Evolutionary conservation across 1,140 invertebrate genomes (phyloP).

Genomic region (Neodiprion lecontei): DNA sequence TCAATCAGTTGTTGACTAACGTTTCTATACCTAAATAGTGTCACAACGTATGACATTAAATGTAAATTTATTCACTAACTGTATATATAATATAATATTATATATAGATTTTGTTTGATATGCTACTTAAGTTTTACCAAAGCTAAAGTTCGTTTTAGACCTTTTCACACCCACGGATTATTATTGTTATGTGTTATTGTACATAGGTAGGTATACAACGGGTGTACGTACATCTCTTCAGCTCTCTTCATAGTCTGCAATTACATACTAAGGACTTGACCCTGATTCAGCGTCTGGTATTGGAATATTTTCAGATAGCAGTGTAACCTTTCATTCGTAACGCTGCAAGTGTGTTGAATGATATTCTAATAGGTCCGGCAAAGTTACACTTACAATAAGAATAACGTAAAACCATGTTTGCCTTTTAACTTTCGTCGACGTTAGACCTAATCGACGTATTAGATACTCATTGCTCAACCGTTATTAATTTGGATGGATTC

Average conservation of each 20-base stretch:
- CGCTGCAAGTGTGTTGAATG: too few relatives aligned
- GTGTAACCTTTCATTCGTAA: too few relatives aligned
- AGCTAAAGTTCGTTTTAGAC: constrained; percentile 4
- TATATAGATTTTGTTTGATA: constrained; percentile 32
- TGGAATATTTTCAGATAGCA: too few relatives aligned
- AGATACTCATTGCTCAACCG: too few relatives aligned
- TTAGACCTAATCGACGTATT: too few relatives aligned
- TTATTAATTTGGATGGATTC: too few relatives aligned
- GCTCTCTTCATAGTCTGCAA: constrained; percentile 10
- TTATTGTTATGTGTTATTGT: neutral
- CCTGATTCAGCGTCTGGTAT: neutral
- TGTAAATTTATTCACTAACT: too few relatives aligned
- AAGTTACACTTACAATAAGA: too few relatives aligned
- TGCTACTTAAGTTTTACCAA: constrained; percentile 39
- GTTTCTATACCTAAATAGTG: neutral
- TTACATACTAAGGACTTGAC: neutral
- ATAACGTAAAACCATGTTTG: too few relatives aligned
- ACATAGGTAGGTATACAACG: constrained; percentile 24
- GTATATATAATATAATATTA: neutral
- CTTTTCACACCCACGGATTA: neutral
- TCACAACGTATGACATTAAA: too few relatives aligned
- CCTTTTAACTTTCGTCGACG: too few relatives aligned
- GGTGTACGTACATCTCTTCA: constrained; percentile 27
- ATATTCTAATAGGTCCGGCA: too few relatives aligned
- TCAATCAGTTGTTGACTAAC: neutral